phyloP scores from a whole-genome alignment of 2,888 invertebrate genomes.

The Myopa tessellatipennis region DNA sequence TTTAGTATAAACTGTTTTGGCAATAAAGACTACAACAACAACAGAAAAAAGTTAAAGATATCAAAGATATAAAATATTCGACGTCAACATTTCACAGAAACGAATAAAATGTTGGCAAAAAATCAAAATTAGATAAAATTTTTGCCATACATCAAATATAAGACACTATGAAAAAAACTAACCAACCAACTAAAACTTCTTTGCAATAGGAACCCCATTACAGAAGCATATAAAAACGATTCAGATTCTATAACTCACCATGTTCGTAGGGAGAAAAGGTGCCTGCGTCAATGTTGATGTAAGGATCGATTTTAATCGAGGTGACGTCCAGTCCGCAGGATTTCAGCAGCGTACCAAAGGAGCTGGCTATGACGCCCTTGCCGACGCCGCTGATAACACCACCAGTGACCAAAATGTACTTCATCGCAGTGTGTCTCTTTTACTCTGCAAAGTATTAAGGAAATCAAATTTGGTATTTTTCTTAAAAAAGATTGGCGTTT shows the following conservation, averaged over 20 bases:
- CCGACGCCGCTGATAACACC: slow-evolving; percentile 99
- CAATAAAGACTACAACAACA: background rate
- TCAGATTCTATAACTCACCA: slow-evolving; percentile 74
- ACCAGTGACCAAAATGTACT: slow-evolving; percentile 97
- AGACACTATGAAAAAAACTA: background rate
- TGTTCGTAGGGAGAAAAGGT: slow-evolving; percentile 99
- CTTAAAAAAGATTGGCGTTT: background rate
- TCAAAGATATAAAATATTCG: background rate
- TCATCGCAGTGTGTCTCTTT: slow-evolving; percentile 74
- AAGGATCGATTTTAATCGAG: slow-evolving; percentile 99
- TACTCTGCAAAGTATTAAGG: background rate
- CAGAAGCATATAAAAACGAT: background rate
- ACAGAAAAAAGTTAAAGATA: background rate
- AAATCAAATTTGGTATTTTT: background rate
- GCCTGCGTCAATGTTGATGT: slow-evolving; percentile 99
- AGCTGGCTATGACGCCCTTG: slow-evolving; percentile 95
- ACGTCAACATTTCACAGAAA: background rate
- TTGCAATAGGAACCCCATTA: background rate
- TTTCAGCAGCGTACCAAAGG: slow-evolving; percentile 95
- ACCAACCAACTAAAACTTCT: background rate
- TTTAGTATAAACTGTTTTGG: slow-evolving; percentile 1
- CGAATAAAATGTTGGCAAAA: slow-evolving; percentile 18
- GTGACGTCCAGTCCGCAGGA: slow-evolving; percentile 96
- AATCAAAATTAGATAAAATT: background rate
- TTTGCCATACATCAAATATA: background rate